Percentiles rank a stretch among this genome's conserved stretches.
Evolutionary conservation across 2,888 invertebrate species (phyloP).

Genomic region (Tillus elongatus): DNA sequence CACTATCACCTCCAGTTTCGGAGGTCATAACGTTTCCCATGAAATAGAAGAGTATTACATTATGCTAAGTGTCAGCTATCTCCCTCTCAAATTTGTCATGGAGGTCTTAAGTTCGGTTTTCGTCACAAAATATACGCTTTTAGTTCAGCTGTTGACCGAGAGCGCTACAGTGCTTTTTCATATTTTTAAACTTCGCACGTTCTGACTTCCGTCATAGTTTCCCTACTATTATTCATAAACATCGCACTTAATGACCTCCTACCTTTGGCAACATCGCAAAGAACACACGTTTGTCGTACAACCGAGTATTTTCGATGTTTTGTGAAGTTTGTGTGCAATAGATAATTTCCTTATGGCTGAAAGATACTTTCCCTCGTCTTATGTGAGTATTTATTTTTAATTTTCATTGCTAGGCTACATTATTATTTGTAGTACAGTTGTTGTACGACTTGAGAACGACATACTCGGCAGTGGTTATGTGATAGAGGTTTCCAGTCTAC

Average conservation of each 20-base stretch:
- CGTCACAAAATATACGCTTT: background rate
- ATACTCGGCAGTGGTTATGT: conserved; percentile 2
- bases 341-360: conserved; percentile 1
- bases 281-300: background rate
- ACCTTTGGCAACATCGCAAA: conserved; percentile 2
- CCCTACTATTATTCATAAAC: conserved; percentile 1
- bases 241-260: background rate
- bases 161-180: background rate
- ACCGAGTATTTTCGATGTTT: background rate
- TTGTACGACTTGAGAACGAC: background rate
- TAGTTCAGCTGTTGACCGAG: conserved; percentile 3
- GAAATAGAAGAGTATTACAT: conserved; percentile 1
- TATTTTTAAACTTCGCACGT: background rate
- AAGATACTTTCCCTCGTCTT: conserved; percentile 1
- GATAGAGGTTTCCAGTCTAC: conserved; percentile 3
- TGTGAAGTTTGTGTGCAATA: conserved; percentile 1
- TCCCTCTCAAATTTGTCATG: background rate
- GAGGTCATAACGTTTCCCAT: conserved; percentile 2
- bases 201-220: conserved; percentile 1
- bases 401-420: background rate
- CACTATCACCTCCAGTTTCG: conserved; percentile 2
- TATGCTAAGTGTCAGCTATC: background rate
- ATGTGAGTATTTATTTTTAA: conserved; percentile 1
- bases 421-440: background rate
- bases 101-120: conserved; percentile 1